Evolutionary conservation across 2,113 vertebrate genomes (phyloP).

Genomic region (Cyprinodon variegatus): DNA sequence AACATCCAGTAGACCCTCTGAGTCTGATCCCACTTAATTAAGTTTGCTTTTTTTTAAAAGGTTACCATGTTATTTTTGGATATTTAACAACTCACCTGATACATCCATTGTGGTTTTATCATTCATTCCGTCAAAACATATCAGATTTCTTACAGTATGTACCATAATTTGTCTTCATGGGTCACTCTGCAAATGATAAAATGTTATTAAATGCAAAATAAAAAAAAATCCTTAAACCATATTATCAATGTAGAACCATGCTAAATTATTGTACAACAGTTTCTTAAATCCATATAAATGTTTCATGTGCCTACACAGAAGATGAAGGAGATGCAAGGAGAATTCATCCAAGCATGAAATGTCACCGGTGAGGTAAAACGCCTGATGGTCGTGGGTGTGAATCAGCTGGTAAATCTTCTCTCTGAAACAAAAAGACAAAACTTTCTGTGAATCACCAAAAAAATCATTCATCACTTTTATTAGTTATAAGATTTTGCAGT

Average conservation of each 20-base stretch:
- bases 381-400: conserved; percentile 30
- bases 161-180: background rate
- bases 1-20: no score
- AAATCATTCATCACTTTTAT: conserved; percentile 59
- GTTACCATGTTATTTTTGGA: no score
- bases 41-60: no score
- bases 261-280: background rate
- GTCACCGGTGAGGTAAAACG: conserved; percentile 19
- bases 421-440: conserved; percentile 26
- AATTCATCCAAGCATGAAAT: conserved; percentile 25
- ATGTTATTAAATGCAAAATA: conserved; percentile 2
- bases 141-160: background rate
- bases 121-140: background rate
- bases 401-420: conserved; percentile 40
- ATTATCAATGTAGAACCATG: background rate
- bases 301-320: conserved; percentile 14
- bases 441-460: conserved; percentile 36
- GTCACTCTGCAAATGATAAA: conserved; percentile 19
- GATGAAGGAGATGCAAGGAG: background rate
- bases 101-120: background rate
- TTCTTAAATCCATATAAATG: conserved; percentile 43
- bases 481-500: conserved; percentile 39
- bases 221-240: background rate
- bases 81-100: no score
- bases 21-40: no score